Conservation (phyloP, 2,888 invertebrate genomes). For the Melieria crassipennis region DNA sequence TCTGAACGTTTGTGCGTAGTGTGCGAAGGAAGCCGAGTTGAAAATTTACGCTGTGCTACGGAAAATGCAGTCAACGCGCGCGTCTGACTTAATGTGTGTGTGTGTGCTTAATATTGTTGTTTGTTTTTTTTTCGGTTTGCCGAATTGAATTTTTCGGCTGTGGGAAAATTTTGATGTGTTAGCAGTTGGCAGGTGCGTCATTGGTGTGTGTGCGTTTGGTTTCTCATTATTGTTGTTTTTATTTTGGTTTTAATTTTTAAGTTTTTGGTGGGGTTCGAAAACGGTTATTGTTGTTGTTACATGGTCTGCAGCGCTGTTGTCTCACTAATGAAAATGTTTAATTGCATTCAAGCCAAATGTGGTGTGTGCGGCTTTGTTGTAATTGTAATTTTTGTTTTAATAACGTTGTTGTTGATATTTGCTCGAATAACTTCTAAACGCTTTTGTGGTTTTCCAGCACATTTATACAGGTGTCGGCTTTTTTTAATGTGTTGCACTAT, state of each 20-base stretch:
- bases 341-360: slow-evolving; percentile 4
- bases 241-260: not conserved
- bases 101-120: not conserved
- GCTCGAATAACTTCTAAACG: too few relatives aligned
- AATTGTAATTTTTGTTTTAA: slow-evolving; percentile 4
- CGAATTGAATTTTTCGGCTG: not conserved
- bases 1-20: not conserved
- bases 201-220: slow-evolving; percentile 10
- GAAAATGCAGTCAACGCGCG: too few relatives aligned
- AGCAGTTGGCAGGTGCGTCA: slow-evolving; percentile 15
- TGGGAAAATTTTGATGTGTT: slow-evolving; percentile 19
- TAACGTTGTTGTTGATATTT: slow-evolving; percentile 11
- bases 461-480: too few relatives aligned
- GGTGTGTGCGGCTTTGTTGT: not conserved
- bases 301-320: slow-evolving; percentile 11
- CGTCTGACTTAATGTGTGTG: not conserved
- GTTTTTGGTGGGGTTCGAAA: not conserved
- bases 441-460: too few relatives aligned
- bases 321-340: slow-evolving; percentile 26
- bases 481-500: too few relatives aligned
- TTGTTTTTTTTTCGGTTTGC: not conserved
- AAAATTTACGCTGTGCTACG: too few relatives aligned
- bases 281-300: slow-evolving; percentile 2
- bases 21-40: too few relatives aligned
- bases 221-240: not conserved